Conservation (phyloP, 2,113 vertebrate species). For the Channa argus region DNA sequence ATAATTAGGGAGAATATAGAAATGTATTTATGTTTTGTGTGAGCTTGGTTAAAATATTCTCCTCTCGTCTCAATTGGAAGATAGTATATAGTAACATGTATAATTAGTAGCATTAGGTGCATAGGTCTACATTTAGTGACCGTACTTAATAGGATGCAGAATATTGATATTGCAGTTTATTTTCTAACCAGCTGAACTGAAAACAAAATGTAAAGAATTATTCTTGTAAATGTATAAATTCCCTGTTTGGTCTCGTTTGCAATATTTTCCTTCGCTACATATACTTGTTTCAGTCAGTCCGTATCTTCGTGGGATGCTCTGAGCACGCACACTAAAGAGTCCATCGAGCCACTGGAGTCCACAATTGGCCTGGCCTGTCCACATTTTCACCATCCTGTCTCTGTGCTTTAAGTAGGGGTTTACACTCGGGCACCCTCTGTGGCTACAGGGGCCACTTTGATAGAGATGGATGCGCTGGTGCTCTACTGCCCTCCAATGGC, state of each 20-base stretch:
- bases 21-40: constrained; percentile 9
- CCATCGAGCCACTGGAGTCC: constrained; percentile 68
- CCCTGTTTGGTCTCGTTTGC: no score
- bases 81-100: background rate
- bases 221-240: background rate
- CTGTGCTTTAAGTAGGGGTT: constrained; percentile 71
- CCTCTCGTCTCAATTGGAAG: background rate
- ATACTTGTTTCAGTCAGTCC: constrained; percentile 33
- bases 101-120: background rate
- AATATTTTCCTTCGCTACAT: background rate
- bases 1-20: background rate
- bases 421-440: constrained; percentile 59
- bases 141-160: background rate
- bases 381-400: constrained; percentile 71
- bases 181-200: background rate
- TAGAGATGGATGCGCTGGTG: constrained; percentile 92
- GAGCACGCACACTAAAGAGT: constrained; percentile 51
- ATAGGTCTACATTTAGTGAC: background rate
- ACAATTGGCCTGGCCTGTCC: constrained; percentile 70
- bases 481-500: constrained; percentile 99
- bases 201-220: background rate
- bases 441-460: constrained; percentile 52
- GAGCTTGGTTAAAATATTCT: background rate
- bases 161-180: no score
- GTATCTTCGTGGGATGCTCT: constrained; percentile 41